phyloP scores from a whole-genome alignment of 2,113 vertebrate species.

The Xenopus tropicalis region DNA sequence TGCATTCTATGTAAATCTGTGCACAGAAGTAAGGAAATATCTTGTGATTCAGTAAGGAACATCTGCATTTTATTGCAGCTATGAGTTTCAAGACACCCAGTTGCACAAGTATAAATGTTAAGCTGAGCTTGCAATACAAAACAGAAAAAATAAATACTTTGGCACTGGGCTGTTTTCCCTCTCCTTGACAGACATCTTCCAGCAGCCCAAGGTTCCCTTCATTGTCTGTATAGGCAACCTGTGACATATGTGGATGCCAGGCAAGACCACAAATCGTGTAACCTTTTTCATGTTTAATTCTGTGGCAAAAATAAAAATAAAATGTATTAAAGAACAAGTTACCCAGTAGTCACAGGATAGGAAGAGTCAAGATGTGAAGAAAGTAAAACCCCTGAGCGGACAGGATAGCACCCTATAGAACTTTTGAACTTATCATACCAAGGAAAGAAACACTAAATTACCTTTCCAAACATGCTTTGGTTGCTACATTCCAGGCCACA shows the following conservation, averaged over 20 bases:
- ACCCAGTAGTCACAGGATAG: neutral
- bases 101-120: too few species aligned
- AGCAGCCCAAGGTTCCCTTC: constrained; percentile 88
- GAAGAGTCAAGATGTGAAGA: neutral
- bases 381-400: neutral
- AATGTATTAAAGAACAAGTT: neutral
- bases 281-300: constrained; percentile 89
- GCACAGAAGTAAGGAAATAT: too few species aligned
- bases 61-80: too few species aligned
- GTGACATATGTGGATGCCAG: constrained; percentile 79
- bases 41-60: too few species aligned
- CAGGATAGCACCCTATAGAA: too few species aligned
- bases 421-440: neutral
- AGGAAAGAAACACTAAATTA: constrained; percentile 48
- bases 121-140: too few species aligned
- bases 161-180: constrained; percentile 52
- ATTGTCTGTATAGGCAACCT: constrained; percentile 85
- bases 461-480: constrained; percentile 83
- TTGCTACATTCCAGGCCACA: constrained; percentile 78
- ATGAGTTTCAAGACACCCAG: too few species aligned
- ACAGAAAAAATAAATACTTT: constrained; percentile 52
- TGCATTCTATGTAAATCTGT: too few species aligned
- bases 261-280: constrained; percentile 83
- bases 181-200: constrained; percentile 65
- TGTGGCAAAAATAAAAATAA: constrained; percentile 50